Base-by-base conservation (phyloP, 2,888 invertebrate genomes). In the Conomelus anceps region DNA sequence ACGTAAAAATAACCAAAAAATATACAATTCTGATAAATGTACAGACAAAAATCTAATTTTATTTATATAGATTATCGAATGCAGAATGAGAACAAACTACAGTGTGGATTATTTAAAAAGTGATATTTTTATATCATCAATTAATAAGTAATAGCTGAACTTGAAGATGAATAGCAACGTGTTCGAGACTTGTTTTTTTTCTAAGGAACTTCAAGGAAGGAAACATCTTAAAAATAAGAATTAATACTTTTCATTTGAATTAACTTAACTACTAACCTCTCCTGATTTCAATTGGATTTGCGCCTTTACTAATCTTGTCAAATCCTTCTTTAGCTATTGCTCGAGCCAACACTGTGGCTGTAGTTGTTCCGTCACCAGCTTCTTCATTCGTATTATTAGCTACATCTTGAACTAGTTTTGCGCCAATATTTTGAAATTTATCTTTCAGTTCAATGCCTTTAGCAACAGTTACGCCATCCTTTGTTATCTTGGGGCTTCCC, bases 311-410 rank as follows among this genome's bases (percentile, higher is more conserved):
- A 91, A 99, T 98, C 94, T 98, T 98, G 92, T 99, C 99, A 94
- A 99, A 99, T 89, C 99, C 99, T 94, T 99, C 99, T 93, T 98
- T 99, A 86, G 99, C 99, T 93, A 99, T 99, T 22, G 99, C 97
- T 90, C 99, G 95, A 0, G 99, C 99, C 91, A 99, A 95, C 23
- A 90, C 98, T 0, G 99, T 99, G 0, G 99, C 99, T 7, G 99
- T 98, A 0, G 99, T 99, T 0, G 97, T 98, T 87, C 99, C 99
- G 94, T 99, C 99, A 23, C 99, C 99, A 90, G 99, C 99, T 93
- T 99, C 99, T 93, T 99, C 99, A 93, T 99, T 99, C 4, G 99
- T 99, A 93, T 99, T 99, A 93, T 99, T 99, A 1, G 99, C 99
- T 29, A 99, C 99, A 94, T 99, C 99, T 94, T 99, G 99, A 0